A percentile compares a stretch with the other conserved stretches of the same genome.
phyloP scores from a whole-genome alignment of 2,888 invertebrate species.

The Acronicta leporina region DNA sequence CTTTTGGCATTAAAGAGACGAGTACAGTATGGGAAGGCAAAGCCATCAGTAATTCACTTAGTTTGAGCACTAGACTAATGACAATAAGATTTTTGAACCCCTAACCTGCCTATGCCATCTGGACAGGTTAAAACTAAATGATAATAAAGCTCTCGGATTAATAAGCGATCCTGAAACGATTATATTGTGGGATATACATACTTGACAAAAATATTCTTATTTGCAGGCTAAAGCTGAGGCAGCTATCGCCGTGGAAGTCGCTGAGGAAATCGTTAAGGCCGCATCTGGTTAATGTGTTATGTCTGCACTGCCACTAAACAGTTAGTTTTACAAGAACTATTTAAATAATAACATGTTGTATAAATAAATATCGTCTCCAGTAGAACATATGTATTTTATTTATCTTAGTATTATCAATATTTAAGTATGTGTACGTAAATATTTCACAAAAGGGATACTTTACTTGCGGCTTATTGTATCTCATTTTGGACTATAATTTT shows the following conservation, averaged over 20 bases:
- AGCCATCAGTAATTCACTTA: too few species aligned
- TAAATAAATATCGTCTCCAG: constrained; percentile 74
- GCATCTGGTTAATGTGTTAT: constrained; percentile 76
- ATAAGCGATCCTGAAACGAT: not conserved
- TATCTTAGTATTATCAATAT: constrained; percentile 7
- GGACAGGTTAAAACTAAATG: too few species aligned
- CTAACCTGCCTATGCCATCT: too few species aligned
- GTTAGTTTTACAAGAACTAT: constrained; percentile 77
- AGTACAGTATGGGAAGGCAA: too few species aligned
- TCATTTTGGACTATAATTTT: too few species aligned
- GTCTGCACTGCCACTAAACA: constrained; percentile 46
- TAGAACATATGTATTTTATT: constrained; percentile 63
- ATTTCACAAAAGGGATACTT: not conserved
- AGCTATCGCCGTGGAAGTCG: constrained; percentile 97
- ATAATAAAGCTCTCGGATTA: too few species aligned
- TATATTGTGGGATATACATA: not conserved
- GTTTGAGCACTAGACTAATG: too few species aligned
- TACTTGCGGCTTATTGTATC: too few species aligned
- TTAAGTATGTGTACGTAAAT: constrained; percentile 11
- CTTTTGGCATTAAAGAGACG: too few species aligned
- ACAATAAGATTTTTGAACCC: too few species aligned
- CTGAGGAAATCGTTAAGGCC: constrained; percentile 97
- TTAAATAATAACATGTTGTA: constrained; percentile 68
- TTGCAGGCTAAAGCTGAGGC: constrained; percentile 95
- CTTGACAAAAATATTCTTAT: constrained; percentile 11